Base-by-base conservation (phyloP, 2,888 invertebrate genomes). In the Caenorhabditis becei region DNA sequence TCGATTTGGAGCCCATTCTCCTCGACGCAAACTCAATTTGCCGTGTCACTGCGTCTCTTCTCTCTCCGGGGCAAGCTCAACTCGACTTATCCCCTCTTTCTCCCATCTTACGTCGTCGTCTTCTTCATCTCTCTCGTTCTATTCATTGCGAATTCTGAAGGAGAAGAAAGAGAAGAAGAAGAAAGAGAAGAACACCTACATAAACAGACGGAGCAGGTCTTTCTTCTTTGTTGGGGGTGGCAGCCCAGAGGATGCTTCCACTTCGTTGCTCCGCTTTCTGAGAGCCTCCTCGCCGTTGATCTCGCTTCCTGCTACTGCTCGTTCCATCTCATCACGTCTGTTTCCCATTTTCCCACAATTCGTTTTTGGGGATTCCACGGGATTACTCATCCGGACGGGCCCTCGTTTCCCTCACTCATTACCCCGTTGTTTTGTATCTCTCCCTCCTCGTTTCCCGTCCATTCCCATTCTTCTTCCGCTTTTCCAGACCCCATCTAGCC, bases 1-100 rank as follows among this genome's bases (percentile, higher is more conserved):
- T 66, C 75, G 75, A 75, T 66, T 75, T 75, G 75, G 75, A 61
- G 75, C 75, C 75, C 75, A 75, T 75, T 75, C 75, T 75, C 59
- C 75, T 75, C 75, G 53, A 74, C 58, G 59, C 59, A 75, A 75
- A 75, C 75, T 75, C 75, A 75, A 75, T 75, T 75, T 75, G 66
- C 72, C 28, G 44, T 18, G 47, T 47, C 72, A 63, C 72, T 72
- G 72, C 63, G 70, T 70, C 70, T 70, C 51, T 37, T 20, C 0
- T 18, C 63, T 62, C 18, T 14, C 14, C 41, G 14, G 41, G 41
- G 2, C 20, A 49, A 44, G 53, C 63, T 71, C 71, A 63, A 56
- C 63, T 62, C 72, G 61, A 61, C 70, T 61, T 61, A 70, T 61
- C 63, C 56, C 51, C 49, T 62, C 24, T 26, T 71, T 37, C 70